These are phyloP conservation scores for Archocentrus centrarchus DNA, from an alignment of 2,113 vertebrate genomes.

Conservation along the genomic window DNA sequence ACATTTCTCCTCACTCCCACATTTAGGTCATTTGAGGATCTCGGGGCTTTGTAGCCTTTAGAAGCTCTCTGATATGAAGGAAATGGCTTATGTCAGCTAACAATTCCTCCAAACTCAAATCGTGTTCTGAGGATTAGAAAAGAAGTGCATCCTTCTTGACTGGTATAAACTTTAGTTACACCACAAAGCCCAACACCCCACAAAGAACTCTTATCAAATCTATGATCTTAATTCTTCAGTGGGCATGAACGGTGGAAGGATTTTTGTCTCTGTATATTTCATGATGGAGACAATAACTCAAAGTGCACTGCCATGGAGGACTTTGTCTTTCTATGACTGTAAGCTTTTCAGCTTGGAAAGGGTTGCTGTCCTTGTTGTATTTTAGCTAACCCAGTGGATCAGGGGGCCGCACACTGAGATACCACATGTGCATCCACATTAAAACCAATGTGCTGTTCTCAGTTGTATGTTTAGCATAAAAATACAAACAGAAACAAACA, in stretches of 20 bases:
- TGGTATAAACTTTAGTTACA: conserved; percentile 24
- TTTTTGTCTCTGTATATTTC: conserved; percentile 31
- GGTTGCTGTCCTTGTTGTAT: conserved; percentile 19
- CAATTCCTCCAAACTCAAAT: conserved; percentile 58
- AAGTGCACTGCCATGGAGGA: conserved; percentile 21
- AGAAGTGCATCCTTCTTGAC: conserved; percentile 35
- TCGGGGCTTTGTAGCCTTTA: conserved; percentile 42
- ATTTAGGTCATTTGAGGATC: conserved; percentile 62
- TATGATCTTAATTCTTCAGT: conserved; percentile 21
- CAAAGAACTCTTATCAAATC: conserved; percentile 24
- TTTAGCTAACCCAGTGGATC: conserved; percentile 24
- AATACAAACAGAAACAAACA: conserved; percentile 32
- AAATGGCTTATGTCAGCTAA: conserved; percentile 56
- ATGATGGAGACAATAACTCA: conserved; percentile 18
- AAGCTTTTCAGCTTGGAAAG: conserved; percentile 22
- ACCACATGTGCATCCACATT: conserved; percentile 11
- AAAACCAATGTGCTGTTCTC: conserved; percentile 10
- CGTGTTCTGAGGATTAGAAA: conserved; percentile 48
- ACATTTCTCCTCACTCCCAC: conserved; percentile 33
- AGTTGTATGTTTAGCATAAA: conserved; percentile 32
- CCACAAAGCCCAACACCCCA: not conserved
- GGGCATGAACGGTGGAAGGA: not conserved
- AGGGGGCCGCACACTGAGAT: not conserved
- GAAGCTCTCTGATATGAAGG: conserved; percentile 60
- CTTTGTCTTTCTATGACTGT: conserved; percentile 9